Percentiles rank a stretch among this genome's conserved stretches.
Conservation (phyloP, 1,140 invertebrate species). For the Atta colombica region DNA sequence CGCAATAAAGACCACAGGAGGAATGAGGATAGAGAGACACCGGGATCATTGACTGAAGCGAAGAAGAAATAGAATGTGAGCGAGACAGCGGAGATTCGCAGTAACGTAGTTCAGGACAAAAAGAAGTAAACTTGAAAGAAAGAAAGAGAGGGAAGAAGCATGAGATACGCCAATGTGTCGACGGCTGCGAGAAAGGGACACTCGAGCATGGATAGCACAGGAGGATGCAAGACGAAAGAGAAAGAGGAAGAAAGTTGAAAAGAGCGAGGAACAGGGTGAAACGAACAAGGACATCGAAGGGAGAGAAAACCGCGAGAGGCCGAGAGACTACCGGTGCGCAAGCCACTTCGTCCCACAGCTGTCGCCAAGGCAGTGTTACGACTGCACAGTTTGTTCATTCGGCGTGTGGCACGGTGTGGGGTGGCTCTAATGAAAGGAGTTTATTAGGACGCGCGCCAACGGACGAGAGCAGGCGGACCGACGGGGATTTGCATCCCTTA, state of each 20-base stretch:
- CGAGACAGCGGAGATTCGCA: conserved; percentile 10
- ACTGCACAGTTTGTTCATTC: conserved; percentile 76
- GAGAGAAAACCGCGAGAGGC: conserved; percentile 67
- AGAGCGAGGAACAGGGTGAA: background rate
- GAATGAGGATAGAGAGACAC: conserved; percentile 14
- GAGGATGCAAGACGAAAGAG: background rate
- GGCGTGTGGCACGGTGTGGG: conserved; percentile 45
- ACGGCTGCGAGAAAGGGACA: conserved; percentile 11
- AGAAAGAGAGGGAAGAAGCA: background rate
- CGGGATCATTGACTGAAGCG: conserved; percentile 34
- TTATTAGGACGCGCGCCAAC: conserved; percentile 73
- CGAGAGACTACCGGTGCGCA: conserved; percentile 48
- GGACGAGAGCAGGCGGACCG: conserved; percentile 57
- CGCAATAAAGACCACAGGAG: conserved; percentile 32
- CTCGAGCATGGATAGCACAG: background rate
- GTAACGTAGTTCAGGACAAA: background rate
- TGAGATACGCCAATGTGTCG: background rate
- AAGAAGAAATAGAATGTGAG: conserved; percentile 5
- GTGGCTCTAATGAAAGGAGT: conserved; percentile 76
- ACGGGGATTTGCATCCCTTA: conserved; percentile 79
- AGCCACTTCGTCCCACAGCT: conserved; percentile 68
- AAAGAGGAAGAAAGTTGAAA: background rate
- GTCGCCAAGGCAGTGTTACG: conserved; percentile 73
- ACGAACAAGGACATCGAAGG: conserved; percentile 22
- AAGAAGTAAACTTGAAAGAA: conserved; percentile 11